These are phyloP conservation scores for Acrobasis consociella DNA, from an alignment of 2,888 invertebrate genomes.

Conservation along the genomic window DNA sequence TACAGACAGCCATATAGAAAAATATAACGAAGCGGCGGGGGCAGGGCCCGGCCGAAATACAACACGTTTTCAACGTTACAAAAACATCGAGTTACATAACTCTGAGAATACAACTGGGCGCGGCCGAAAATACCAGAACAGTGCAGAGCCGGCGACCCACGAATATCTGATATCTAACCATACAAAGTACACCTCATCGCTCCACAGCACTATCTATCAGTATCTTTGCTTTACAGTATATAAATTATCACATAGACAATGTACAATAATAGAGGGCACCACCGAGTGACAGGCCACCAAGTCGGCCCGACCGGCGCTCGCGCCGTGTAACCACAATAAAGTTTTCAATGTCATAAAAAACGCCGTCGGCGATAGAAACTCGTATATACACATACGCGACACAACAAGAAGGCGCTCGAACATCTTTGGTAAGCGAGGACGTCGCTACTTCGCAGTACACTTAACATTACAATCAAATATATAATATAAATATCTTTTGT, in stretches of 20 bases:
- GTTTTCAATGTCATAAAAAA: slow-evolving; percentile 15
- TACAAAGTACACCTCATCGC: slow-evolving; percentile 8
- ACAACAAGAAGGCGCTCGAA: slow-evolving; percentile 18
- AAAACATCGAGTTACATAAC: slow-evolving; percentile 4
- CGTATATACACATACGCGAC: slow-evolving; percentile 17
- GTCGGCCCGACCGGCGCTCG: background rate
- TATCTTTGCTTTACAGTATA: slow-evolving; percentile 22
- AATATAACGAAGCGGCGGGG: slow-evolving; percentile 44
- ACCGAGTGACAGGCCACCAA: slow-evolving; percentile 17
- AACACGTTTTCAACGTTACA: slow-evolving; percentile 17
- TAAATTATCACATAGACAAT: slow-evolving; percentile 25
- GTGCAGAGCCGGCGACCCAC: background rate
- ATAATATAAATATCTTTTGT: slow-evolving; percentile 58
- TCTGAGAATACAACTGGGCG: background rate
- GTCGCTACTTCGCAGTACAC: slow-evolving; percentile 38
- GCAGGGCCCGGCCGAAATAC: slow-evolving; percentile 5
- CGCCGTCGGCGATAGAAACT: slow-evolving; percentile 15
- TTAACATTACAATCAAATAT: slow-evolving; percentile 46
- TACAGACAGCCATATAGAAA: slow-evolving; percentile 51
- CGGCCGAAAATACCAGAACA: background rate
- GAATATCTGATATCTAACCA: slow-evolving; percentile 7
- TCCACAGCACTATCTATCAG: slow-evolving; percentile 17
- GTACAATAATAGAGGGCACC: slow-evolving; percentile 23
- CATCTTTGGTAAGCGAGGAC: slow-evolving; percentile 30
- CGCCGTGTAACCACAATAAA: slow-evolving; percentile 16